Base-by-base conservation (phyloP, 1,140 invertebrate genomes). In the Trialeurodes vaporariorum region DNA sequence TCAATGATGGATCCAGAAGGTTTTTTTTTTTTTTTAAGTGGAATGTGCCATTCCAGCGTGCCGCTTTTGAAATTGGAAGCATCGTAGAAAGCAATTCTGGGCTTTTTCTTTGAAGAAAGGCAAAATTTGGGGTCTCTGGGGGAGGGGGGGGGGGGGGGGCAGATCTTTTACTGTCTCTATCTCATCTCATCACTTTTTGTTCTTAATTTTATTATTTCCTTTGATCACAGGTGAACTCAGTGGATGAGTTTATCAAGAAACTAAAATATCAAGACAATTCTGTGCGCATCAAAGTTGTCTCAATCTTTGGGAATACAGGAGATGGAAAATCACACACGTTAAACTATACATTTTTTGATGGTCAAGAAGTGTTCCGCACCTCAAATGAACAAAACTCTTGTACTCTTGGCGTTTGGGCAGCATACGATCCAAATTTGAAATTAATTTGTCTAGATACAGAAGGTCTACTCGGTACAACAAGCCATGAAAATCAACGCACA, bases 241-340 rank as follows among this genome's bases (percentile, higher is more conserved):
- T 74, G 0, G 81, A 85, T 66, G 72, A 82, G 27, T 85, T 86
- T 71, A 72, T 80, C 13, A 75, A 78, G 22, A 78, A 79, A 68
- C 71, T 86, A 0, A 76, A 77, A 17, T 83, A 81, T 68, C 69
- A 69, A 5, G 75, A 78, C 22, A 76, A 72, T 12, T 73, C 79
- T 23, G 74, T 77, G 0, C 84, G 83, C 74, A 84, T 92, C 1
- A 93, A 93, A 80, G 90, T 93, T 23, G 85, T 93, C 1, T 91
- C 91, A 1, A 91, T 94, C 74, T 91, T 93, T 81, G 92, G 92
- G 0, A 93, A 91, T 73, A 92, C 90, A 1, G 90, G 91, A 0
- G 90, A 93, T 79, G 91, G 91, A 1, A 93, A 93, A 78, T 93
- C 90, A 49, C 83, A 89, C 71, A 91, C 89, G 0, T 76, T 93